Percentiles rank a stretch among this genome's conserved stretches.
Evolutionary conservation across 2,888 invertebrate genomes (phyloP).

Genomic region (Drosophila neotestacea): DNA sequence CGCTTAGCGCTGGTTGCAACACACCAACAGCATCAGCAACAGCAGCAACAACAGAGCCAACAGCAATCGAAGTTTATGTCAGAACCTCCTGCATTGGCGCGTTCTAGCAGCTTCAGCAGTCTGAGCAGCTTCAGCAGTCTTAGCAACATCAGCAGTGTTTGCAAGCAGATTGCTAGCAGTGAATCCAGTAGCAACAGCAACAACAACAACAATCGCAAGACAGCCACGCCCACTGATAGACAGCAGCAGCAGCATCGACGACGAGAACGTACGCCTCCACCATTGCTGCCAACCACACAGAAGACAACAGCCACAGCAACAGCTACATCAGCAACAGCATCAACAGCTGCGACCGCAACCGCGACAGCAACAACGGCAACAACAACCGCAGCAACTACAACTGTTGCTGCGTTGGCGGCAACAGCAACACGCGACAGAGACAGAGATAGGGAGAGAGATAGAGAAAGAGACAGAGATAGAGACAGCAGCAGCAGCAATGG

Average conservation of each 20-base stretch:
- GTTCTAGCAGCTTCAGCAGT: conserved; percentile 69
- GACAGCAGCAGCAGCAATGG: conserved; percentile 68
- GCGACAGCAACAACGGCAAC: conserved; percentile 39
- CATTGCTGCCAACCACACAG: conserved; percentile 55
- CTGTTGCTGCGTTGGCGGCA: conserved; percentile 37
- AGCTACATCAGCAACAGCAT: conserved; percentile 8
- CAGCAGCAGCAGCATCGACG: conserved; percentile 38
- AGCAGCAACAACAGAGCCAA: conserved; percentile 45
- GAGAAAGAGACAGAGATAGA: conserved; percentile 34
- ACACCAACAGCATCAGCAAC: conserved; percentile 39
- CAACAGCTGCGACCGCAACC: conserved; percentile 42
- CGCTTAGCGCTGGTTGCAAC: conserved; percentile 52
- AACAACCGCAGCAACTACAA: conserved; percentile 49
- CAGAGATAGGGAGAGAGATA: conserved; percentile 36
- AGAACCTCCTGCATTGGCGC: conserved; percentile 70
- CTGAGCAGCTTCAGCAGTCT: conserved; percentile 59
- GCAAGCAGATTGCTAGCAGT: conserved; percentile 46
- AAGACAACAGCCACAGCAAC: conserved; percentile 29
- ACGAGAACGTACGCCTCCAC: conserved; percentile 63
- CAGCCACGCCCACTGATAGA: conserved; percentile 48
- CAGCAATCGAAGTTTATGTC: conserved; percentile 60
- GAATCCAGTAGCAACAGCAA: conserved; percentile 48
- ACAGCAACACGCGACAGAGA: conserved; percentile 61
- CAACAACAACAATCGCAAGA: conserved; percentile 46
- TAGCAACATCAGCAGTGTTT: conserved; percentile 54